Base-by-base conservation (phyloP, 2,797 vertebrate genomes). In the Macropus fuliginosus region DNA sequence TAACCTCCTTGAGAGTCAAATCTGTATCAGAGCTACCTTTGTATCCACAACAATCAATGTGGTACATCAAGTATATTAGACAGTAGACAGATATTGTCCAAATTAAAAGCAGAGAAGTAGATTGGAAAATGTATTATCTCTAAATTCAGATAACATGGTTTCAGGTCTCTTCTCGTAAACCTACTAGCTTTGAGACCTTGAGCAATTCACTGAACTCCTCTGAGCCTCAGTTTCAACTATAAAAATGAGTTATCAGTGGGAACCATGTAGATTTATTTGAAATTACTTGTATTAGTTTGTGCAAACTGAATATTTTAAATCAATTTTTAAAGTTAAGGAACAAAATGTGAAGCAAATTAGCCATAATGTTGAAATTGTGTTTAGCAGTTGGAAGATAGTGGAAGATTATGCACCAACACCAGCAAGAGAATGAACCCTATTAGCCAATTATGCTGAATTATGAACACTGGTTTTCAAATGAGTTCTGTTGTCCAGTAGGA, bases 371-470 rank as follows among this genome's bases (percentile, higher is more conserved):
- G 95, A 97, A 97, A 97, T 96, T 66, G 40, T 50, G 59, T 93
- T 95, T 95, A 95, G 81, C 21, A 96, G 1, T 74, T 96, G 0
- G 3, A 1, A 91, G 56, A 92, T 27, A 66, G 31, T 62, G 1
- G 66, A 98, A 92, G 91, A 92, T 89, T 96, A 95, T 59, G 31
- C 96, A 90, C 66, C 96, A 95, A 29, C 31, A 97, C 11, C 94
- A 96, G 94, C 55, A 97, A 55, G n/a, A 96, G 6, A 46, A 81
- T 66, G 27, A 98, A 93, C 56, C 50, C 90, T 27, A 90, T 96
- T 74, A 97, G n/a, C 40, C 92, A 98, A 6, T 93, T 98, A 97
- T 97, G 56, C 21, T 94, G 90, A 97, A 87, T 91, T 97, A 94
- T 93, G 95, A 90, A 59, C 93, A 95, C 0, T n/a, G 31, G 3